Evolutionary conservation across 1,140 invertebrate genomes (phyloP), one percentile per base, ranked within the genome.

Genomic region (Solenopsis invicta): DNA sequence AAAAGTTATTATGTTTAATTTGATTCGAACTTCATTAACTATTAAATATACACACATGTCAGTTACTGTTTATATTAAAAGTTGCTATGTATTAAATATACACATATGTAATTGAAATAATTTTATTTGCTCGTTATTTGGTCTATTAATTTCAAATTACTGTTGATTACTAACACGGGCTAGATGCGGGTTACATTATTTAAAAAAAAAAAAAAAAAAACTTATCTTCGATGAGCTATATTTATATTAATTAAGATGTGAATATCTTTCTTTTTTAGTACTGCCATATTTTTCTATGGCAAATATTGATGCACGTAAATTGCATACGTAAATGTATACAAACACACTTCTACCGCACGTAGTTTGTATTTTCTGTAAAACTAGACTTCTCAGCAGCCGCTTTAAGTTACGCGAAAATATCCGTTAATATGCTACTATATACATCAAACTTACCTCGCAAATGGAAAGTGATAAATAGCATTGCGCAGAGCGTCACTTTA

Each of bases 331-430:
- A 61, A 75, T 9, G 13, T 16, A 29, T 13, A 5, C n/a, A 37
- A 41, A 41, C 41, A 41, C 41, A 41, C 41, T 41, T 13, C 13
- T 2, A 18, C 0, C 4, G n/a, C n/a, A n/a, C 12, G 3, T n/a
- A 50, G 64, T 64, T 78, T 21, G 3, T 48, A 50, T 50, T 9
- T 50, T 64, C 6, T 41, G 0, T 64, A 37, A 66, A 78, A 78
- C 9, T 64, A 66, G 8, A 0, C 10, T 78, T 50, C 12, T 16
- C 29, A 1, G 29, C 29, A 61, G 12, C 21, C 4, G 24, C 16
- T 45, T 5, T 45, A 21, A 13, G 13, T 37, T 66, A 9, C 2
- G 37, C 1, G 18, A 64, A 78, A 78, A 78, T 76, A 61, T 66
- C 0, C 66, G 8, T 5, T 18, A 24, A 50, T 62, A 21, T 0